Evolutionary conservation across 1,140 invertebrate genomes (phyloP).

Genomic region (Arctopsyche grandis): DNA sequence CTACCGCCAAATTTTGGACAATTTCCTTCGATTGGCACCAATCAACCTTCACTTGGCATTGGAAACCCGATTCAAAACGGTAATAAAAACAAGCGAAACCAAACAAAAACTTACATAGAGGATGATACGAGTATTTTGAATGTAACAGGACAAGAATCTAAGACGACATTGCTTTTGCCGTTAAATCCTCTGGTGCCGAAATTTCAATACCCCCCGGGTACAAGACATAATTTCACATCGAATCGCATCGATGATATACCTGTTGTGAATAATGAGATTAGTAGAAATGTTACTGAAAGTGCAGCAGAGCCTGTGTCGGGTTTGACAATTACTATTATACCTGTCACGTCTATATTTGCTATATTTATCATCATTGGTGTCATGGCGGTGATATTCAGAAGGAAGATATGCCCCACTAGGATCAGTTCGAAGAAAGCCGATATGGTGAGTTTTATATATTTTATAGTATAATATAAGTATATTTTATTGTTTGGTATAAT

Average conservation of each 20-base stretch:
- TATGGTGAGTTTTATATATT: slow-evolving; percentile 66
- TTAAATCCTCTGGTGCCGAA: slow-evolving; percentile 52
- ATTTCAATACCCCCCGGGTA: slow-evolving; percentile 35
- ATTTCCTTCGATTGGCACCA: slow-evolving; percentile 38
- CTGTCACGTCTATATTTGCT: slow-evolving; percentile 67
- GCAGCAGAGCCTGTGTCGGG: slow-evolving; percentile 60
- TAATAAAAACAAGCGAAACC: slow-evolving; percentile 40
- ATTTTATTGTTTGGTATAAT: no score
- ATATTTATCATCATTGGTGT: slow-evolving; percentile 68
- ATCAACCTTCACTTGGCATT: slow-evolving; percentile 6
- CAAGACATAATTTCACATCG: slow-evolving; percentile 35
- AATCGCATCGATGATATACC: slow-evolving; percentile 14
- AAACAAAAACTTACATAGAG: slow-evolving; percentile 52
- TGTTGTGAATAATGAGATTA: neutral
- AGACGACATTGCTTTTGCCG: slow-evolving; percentile 55
- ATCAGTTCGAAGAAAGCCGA: slow-evolving; percentile 69
- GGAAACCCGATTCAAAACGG: slow-evolving; percentile 13
- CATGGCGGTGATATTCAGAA: slow-evolving; percentile 67
- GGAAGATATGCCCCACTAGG: slow-evolving; percentile 67
- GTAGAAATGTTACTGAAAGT: slow-evolving; percentile 57
- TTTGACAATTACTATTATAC: slow-evolving; percentile 68
- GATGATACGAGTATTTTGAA: slow-evolving; percentile 45
- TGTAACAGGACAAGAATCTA: neutral
- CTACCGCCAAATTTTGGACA: slow-evolving; percentile 48
- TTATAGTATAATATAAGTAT: no score